Base-by-base conservation (phyloP, 2,888 invertebrate genomes). In the Trachelus tabidus region DNA sequence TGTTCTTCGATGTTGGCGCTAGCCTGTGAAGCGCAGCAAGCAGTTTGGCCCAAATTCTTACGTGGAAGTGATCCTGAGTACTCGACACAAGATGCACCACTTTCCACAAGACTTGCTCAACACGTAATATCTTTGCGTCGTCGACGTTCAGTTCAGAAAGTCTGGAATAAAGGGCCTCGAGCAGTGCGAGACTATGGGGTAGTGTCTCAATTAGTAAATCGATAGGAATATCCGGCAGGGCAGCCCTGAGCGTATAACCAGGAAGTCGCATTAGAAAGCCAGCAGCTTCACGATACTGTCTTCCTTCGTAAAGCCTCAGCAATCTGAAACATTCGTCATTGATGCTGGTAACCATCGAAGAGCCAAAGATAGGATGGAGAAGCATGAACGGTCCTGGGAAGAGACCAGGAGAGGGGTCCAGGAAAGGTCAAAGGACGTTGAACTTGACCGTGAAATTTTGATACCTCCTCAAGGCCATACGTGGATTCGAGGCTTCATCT, bases 201-300 rank as follows among this genome's bases (percentile, higher is more conserved):
- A 98, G 93, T 3, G 97, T 96, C 85, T 98, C 98, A n/a, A 98
- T 95, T 84, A 98, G 93, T 84, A 97, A 93, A 90, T 98, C 98
- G 76, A 98, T 94, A 0, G 98, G 98, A 82, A 98, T 93, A 82
- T 97, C 97, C 1, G 94, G 92, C 1, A 96, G 94, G 1, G 96
- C 95, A 3, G 95, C 94, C 82, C 95, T 95, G 84, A 98, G 93
- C 4, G 97, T 97, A 1, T 95, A 95, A 69, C 95, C 95, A 6
- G 96, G 97, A 31, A 98, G 93, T 73, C 97, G 93, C 73, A 96
- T 94, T 81, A 98, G 93, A 79, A 98, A 96, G 73, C 95, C 95
- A 0, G 98, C 97, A 11, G 98, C 98, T 89, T 98, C 98, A n/a
- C 97, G 93, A 90, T 96, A 98, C 92, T 97, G 97, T 37, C 96